phyloP scores from a whole-genome alignment of 2,797 vertebrate genomes.

The Neopelma chrysocephalum region DNA sequence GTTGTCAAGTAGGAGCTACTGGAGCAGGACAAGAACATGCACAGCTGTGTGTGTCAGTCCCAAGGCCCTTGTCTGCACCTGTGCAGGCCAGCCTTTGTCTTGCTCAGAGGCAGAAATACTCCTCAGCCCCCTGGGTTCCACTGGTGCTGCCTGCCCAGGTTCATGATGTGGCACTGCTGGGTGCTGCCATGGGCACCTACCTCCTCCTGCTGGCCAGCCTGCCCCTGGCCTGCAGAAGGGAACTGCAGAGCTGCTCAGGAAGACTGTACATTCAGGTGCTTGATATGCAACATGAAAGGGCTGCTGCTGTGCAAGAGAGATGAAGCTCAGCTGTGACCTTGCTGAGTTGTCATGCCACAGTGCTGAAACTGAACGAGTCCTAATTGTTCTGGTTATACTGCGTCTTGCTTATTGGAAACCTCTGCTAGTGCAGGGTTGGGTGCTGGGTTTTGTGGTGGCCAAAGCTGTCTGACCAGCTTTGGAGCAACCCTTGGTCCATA shows the following conservation, averaged over 20 bases:
- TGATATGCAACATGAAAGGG: accelerated
- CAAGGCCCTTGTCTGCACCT: too few species aligned
- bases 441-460: not conserved
- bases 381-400: too few species aligned
- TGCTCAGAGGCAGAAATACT: not conserved
- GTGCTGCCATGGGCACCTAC: too few species aligned
- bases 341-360: accelerated
- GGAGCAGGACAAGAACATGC: accelerated
- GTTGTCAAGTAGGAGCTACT: not conserved
- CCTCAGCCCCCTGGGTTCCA: not conserved
- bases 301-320: not conserved
- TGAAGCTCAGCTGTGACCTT: too few species aligned
- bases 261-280: accelerated
- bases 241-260: not conserved
- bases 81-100: too few species aligned
- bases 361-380: not conserved
- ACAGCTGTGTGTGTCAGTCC: not conserved
- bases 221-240: accelerated
- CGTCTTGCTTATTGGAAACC: too few species aligned
- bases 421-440: too few species aligned
- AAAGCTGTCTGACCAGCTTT: accelerated
- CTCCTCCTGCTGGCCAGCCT: too few species aligned
- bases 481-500: not conserved
- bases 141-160: not conserved
- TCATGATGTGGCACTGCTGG: accelerated